Conservation (phyloP, 2,113 vertebrate species). For the Megaceryle torquata region DNA sequence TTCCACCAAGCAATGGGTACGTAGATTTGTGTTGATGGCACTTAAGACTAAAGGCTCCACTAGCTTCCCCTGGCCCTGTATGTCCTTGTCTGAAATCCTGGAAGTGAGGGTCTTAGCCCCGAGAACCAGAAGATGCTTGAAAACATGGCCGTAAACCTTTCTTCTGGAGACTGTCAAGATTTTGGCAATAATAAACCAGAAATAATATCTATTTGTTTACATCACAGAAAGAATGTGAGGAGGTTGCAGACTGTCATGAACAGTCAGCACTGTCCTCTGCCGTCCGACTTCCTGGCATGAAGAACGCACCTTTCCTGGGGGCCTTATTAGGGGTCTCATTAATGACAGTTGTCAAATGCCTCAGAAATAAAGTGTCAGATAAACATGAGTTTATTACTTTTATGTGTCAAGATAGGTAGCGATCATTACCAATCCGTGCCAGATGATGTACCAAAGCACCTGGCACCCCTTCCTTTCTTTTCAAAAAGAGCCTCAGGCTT, state of each 20-base stretch:
- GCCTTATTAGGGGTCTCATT: background rate
- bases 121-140: background rate
- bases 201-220: background rate
- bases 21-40: accelerated
- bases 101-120: background rate
- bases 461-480: background rate
- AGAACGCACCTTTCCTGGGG: background rate
- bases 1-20: background rate
- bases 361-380: background rate
- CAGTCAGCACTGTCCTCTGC: background rate
- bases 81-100: background rate
- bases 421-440: background rate
- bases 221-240: background rate
- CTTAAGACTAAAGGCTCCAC: background rate
- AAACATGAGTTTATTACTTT: background rate
- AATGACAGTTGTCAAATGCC: background rate
- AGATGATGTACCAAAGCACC: background rate
- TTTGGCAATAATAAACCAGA: background rate
- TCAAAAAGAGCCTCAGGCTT: background rate
- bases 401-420: background rate
- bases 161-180: background rate
- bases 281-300: background rate
- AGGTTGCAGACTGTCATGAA: background rate
- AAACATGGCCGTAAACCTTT: background rate
- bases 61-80: background rate